A percentile compares a stretch with the other conserved stretches of the same genome.
These are phyloP conservation scores for Hyles vespertilio DNA, from an alignment of 1,140 invertebrate genomes.

Conservation along the genomic window DNA sequence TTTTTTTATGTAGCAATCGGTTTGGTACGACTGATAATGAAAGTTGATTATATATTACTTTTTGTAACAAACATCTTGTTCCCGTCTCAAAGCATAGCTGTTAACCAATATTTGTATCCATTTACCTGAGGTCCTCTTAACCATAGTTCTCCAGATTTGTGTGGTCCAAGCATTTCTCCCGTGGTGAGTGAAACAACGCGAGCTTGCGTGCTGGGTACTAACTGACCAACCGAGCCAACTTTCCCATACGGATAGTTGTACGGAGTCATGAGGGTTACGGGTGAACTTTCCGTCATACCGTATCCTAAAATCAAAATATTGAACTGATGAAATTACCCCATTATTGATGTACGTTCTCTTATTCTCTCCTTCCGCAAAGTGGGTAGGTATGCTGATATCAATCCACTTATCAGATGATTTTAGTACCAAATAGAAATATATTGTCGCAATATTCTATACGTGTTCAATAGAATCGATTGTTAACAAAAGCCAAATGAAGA, in stretches of 20 bases:
- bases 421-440: too few species aligned
- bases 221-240: slow-evolving; percentile 81
- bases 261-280: slow-evolving; percentile 77
- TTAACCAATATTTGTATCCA: neutral
- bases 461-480: too few species aligned
- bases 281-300: slow-evolving; percentile 82
- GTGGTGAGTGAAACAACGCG: slow-evolving; percentile 78
- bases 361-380: too few species aligned
- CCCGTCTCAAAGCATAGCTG: neutral
- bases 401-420: too few species aligned
- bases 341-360: too few species aligned
- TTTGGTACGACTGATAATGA: too few species aligned
- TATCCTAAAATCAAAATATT: slow-evolving; percentile 70
- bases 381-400: too few species aligned
- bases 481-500: too few species aligned
- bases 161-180: slow-evolving; percentile 74
- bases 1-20: too few species aligned
- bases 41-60: too few species aligned
- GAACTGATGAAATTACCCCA: neutral
- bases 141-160: slow-evolving; percentile 80
- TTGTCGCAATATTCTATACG: too few species aligned
- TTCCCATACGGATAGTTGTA: slow-evolving; percentile 76
- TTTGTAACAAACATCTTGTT: too few species aligned
- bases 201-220: slow-evolving; percentile 81
- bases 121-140: slow-evolving; percentile 83